Evolutionary conservation across 2,797 vertebrate genomes (phyloP).

Genomic region (Danio tinwini): DNA sequence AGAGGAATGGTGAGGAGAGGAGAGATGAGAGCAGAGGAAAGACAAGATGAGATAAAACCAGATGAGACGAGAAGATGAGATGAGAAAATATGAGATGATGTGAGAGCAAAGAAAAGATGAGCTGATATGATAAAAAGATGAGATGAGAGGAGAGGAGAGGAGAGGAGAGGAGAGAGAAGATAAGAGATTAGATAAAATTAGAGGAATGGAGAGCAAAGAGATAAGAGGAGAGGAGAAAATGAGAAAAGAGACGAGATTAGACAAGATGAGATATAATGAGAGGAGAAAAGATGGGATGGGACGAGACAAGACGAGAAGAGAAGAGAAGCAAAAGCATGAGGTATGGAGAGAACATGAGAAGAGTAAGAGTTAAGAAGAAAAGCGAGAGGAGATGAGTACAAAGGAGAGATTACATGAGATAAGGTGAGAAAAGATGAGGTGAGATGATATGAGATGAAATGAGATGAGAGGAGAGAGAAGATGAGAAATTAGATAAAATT

Average conservation of each 20-base stretch:
- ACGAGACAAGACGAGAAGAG: not conserved
- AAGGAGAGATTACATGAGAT: too few species aligned
- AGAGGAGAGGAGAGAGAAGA: not conserved
- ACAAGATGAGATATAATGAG: not conserved
- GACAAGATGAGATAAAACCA: not conserved
- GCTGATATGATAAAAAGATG: not conserved
- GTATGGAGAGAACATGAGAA: not conserved
- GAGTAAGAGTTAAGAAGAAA: not conserved
- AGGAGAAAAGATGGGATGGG: not conserved
- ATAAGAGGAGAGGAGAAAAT: too few species aligned
- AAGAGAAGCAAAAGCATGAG: too few species aligned
- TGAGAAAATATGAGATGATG: constrained; percentile 8
- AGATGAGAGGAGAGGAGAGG: not conserved
- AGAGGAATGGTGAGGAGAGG: not conserved
- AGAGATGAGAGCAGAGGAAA: not conserved
- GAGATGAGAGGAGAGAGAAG: not conserved
- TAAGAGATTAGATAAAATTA: too few species aligned
- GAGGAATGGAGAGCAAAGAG: too few species aligned
- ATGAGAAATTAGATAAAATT: not conserved
- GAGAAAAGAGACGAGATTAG: not conserved
- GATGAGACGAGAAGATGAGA: constrained; percentile 55
- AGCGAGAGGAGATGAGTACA: not conserved
- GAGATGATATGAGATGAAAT: constrained; percentile 26
- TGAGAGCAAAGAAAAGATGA: not conserved
- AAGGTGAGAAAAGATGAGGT: too few species aligned